These are phyloP conservation scores for Ecdyonurus torrentis DNA, from an alignment of 2,888 invertebrate species.

Conservation along the genomic window DNA sequence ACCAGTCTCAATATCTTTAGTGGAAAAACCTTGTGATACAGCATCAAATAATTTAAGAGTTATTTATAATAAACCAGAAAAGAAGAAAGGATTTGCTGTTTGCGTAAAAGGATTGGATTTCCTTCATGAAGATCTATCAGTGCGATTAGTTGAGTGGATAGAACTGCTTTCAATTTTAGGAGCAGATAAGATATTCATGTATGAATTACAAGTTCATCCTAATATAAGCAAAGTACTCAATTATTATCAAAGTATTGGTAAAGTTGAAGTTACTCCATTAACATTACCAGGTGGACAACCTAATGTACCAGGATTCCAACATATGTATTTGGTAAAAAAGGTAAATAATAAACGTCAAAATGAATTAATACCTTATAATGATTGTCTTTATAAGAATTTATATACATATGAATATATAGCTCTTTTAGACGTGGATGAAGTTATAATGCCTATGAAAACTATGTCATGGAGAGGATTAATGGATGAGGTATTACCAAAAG, in stretches of 20 bases:
- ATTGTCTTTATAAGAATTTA: constrained; percentile 85
- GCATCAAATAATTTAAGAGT: constrained; percentile 72
- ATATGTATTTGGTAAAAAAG: constrained; percentile 77
- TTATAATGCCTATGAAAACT: constrained; percentile 72
- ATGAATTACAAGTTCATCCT: constrained; percentile 72
- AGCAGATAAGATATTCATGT: constrained; percentile 82
- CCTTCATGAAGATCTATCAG: constrained; percentile 76
- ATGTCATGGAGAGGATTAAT: constrained; percentile 61
- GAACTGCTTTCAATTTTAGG: constrained; percentile 73
- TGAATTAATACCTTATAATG: constrained; percentile 91
- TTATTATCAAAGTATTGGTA: constrained; percentile 44
- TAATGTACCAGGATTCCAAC: constrained; percentile 74
- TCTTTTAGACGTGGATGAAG: constrained; percentile 86
- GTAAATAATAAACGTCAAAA: constrained; percentile 87
- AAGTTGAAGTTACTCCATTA: constrained; percentile 58
- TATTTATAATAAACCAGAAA: constrained; percentile 54
- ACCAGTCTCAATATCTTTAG: constrained; percentile 72
- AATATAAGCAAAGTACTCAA: constrained; percentile 71
- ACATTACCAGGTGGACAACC: constrained; percentile 81
- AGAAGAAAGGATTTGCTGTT: constrained; percentile 68
- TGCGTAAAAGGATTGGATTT: constrained; percentile 92
- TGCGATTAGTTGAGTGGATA: constrained; percentile 85
- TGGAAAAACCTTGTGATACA: constrained; percentile 69
- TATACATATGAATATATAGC: constrained; percentile 79
- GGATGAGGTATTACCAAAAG: constrained; percentile 49